Conservation (phyloP, 2,797 vertebrate species). For the Tokudaia muenninki region DNA sequence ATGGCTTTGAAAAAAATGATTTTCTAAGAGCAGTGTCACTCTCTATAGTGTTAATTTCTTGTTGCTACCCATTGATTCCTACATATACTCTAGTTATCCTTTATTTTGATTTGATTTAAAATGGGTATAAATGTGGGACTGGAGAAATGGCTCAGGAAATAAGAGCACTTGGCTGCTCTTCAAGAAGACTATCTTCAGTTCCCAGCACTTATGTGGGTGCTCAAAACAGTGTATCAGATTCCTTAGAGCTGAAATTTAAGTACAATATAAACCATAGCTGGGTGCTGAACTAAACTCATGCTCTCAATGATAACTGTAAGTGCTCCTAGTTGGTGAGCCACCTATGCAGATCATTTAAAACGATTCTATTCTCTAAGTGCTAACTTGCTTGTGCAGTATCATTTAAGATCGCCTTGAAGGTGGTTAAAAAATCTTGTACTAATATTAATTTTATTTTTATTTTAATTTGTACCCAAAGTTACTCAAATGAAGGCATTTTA, state of each 20-base stretch:
- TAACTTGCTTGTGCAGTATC: neutral
- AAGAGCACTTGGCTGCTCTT: neutral
- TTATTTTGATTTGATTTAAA: neutral
- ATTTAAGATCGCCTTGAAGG: neutral
- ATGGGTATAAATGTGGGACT: neutral
- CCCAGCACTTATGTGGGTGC: accelerated
- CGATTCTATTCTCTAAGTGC: neutral
- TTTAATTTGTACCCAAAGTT: neutral
- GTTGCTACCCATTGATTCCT: neutral
- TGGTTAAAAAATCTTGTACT: neutral
- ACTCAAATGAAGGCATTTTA: neutral
- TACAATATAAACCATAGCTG: neutral
- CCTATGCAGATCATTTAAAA: neutral
- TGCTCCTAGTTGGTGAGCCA: neutral
- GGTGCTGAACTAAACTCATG: neutral
- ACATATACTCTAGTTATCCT: neutral
- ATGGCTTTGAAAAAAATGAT: neutral
- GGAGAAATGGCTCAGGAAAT: neutral
- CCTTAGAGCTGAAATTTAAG: neutral
- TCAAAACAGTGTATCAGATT: too few relatives aligned
- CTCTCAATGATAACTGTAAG: too few relatives aligned
- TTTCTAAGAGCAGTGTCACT: neutral
- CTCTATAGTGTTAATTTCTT: neutral
- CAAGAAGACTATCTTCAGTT: neutral
- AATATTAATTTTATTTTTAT: neutral